Percentiles rank a stretch among this genome's conserved stretches.
These are phyloP conservation scores for Thalpophila matura DNA, from an alignment of 2,888 invertebrate genomes.

Conservation along the genomic window DNA sequence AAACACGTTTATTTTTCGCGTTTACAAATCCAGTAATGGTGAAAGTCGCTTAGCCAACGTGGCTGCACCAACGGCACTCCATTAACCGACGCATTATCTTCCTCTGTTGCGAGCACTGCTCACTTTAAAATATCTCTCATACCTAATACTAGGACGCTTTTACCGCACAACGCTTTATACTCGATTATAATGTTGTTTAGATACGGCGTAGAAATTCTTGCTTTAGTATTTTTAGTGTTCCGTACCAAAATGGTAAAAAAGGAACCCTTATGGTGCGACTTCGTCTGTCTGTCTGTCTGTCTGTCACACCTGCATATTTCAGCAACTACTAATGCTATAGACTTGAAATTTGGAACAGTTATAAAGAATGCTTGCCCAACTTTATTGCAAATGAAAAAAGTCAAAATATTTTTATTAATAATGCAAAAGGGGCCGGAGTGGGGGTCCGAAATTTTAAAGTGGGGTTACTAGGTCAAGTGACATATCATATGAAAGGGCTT, in stretches of 20 bases:
- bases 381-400: too few species aligned
- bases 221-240: constrained; percentile 7
- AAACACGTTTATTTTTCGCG: constrained; percentile 65
- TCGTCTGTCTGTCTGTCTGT: neutral
- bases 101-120: constrained; percentile 73
- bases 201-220: constrained; percentile 38
- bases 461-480: too few species aligned
- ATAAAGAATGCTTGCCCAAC: too few species aligned
- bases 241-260: too few species aligned
- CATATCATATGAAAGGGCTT: too few species aligned
- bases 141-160: constrained; percentile 70
- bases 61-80: constrained; percentile 77
- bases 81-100: constrained; percentile 83
- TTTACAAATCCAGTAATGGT: constrained; percentile 75
- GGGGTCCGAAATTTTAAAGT: too few species aligned
- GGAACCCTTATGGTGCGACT: too few species aligned
- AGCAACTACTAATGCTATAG: too few species aligned
- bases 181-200: constrained; percentile 62
- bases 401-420: too few species aligned
- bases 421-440: too few species aligned
- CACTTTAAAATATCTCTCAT: constrained; percentile 77
- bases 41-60: constrained; percentile 72
- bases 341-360: too few species aligned
- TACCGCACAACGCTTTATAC: constrained; percentile 66
- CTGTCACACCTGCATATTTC: too few species aligned